These are phyloP conservation scores for Caradrina kadenii DNA, from an alignment of 2,888 invertebrate genomes.

Conservation along the genomic window DNA sequence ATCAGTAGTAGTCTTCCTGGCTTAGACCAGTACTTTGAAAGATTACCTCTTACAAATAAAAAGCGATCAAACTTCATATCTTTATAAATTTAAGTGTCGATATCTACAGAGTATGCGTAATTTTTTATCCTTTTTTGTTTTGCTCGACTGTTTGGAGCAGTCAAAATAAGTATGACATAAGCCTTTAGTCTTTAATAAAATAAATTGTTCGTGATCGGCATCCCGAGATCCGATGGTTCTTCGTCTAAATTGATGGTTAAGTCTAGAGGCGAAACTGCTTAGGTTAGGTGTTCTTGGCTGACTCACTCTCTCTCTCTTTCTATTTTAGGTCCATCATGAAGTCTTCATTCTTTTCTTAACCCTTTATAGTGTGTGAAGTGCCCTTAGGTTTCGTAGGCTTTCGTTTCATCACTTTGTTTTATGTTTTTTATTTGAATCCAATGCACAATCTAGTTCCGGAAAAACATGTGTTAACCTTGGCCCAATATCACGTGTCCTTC, in stretches of 20 bases:
- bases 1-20: too few relatives aligned
- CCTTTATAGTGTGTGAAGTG: background rate
- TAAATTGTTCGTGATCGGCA: constrained; percentile 14
- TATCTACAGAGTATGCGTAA: constrained; percentile 10
- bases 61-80: background rate
- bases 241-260: background rate
- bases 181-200: constrained; percentile 15
- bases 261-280: background rate
- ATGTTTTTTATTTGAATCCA: background rate
- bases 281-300: background rate
- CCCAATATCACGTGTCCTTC: background rate
- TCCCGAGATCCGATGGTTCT: constrained; percentile 12
- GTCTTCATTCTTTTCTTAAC: background rate
- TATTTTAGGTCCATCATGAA: background rate
- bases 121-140: background rate
- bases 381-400: too few relatives aligned
- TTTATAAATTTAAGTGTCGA: background rate
- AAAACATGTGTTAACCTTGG: background rate
- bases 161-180: constrained; percentile 45
- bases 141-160: background rate
- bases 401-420: background rate
- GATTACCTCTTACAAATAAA: background rate
- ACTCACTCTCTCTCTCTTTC: background rate
- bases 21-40: too few relatives aligned
- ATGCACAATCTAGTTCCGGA: background rate